phyloP scores from a whole-genome alignment of 2,888 invertebrate genomes.

The Notodonta dromedarius region DNA sequence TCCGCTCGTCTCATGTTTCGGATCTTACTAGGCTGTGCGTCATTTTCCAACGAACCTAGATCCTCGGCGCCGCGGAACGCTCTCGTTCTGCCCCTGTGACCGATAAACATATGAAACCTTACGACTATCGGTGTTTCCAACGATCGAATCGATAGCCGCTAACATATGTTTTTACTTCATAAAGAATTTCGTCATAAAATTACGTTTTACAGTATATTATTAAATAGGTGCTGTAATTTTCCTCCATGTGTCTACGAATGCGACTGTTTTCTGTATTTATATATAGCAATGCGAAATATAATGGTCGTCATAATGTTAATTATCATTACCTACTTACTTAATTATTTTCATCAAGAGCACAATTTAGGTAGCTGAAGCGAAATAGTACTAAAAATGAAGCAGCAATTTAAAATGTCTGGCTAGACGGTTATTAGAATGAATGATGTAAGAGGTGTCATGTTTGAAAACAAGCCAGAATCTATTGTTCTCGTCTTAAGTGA shows the following conservation, averaged over 20 bases:
- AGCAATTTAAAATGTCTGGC: constrained; percentile 37
- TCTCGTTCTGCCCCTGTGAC: constrained; percentile 32
- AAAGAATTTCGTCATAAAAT: neutral
- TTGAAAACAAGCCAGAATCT: constrained; percentile 55
- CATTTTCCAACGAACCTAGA: constrained; percentile 15
- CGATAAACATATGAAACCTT: constrained; percentile 50
- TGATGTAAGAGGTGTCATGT: constrained; percentile 54
- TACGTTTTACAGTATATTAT: constrained; percentile 2
- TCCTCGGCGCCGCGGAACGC: constrained; percentile 13
- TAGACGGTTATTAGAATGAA: constrained; percentile 45
- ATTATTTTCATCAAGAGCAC: neutral
- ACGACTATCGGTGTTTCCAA: constrained; percentile 34
- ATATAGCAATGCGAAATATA: constrained; percentile 16
- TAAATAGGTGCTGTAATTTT: neutral
- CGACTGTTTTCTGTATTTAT: constrained; percentile 8
- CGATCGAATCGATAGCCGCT: constrained; percentile 14
- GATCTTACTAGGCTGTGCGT: constrained; percentile 35
- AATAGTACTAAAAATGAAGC: constrained; percentile 40
- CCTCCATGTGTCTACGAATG: constrained; percentile 4
- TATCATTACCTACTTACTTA: neutral
- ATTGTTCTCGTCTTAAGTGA: constrained; percentile 52
- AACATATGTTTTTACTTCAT: constrained; percentile 6
- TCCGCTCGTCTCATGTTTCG: constrained; percentile 38
- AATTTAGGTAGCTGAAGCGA: constrained; percentile 48
- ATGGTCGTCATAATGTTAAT: constrained; percentile 19